Evolutionary conservation across 53 echinoderm and acorn worm species (phyloP).

Genomic region (Echinarachnius parma): DNA sequence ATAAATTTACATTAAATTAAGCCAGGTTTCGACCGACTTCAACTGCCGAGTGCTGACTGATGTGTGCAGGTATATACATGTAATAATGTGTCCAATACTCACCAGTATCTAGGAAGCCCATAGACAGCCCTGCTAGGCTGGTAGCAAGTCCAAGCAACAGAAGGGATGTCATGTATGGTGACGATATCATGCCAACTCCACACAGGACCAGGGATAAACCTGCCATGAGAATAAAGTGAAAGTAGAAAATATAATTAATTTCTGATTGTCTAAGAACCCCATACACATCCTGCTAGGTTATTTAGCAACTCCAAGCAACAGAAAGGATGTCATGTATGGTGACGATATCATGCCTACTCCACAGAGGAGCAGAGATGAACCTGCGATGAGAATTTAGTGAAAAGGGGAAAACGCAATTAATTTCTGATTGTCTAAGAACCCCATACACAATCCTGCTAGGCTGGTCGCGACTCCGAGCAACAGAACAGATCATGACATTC

Average conservation of each 20-base stretch:
- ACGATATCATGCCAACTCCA: slow-evolving; percentile 45
- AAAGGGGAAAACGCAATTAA: too few relatives aligned
- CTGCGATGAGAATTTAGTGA: too few relatives aligned
- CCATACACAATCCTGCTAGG: slow-evolving; percentile 75
- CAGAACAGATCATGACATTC: too few relatives aligned
- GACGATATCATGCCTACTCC: slow-evolving; percentile 49
- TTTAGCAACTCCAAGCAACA: slow-evolving; percentile 25
- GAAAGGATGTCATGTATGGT: slow-evolving; percentile 46
- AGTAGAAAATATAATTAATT: too few relatives aligned
- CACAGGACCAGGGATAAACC: slow-evolving; percentile 42
- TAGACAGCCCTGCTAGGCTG: slow-evolving; percentile 62
- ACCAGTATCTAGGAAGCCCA: slow-evolving; percentile 94
- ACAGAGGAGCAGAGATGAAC: slow-evolving; percentile 39
- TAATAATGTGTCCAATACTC: too few relatives aligned
- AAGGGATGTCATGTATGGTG: slow-evolving; percentile 48
- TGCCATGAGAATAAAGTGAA: too few relatives aligned
- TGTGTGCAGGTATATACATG: too few relatives aligned
- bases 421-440: slow-evolving; percentile 81
- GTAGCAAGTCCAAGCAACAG: slow-evolving; percentile 27
- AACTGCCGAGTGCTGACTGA: too few relatives aligned
- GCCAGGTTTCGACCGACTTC: too few relatives aligned
- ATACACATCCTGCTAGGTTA: slow-evolving; percentile 69
- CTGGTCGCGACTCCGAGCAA: slow-evolving; percentile 29
- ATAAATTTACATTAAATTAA: too few relatives aligned
- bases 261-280: slow-evolving; percentile 86